phyloP scores from a whole-genome alignment of 2,113 vertebrate genomes.

The Halichoeres trimaculatus region DNA sequence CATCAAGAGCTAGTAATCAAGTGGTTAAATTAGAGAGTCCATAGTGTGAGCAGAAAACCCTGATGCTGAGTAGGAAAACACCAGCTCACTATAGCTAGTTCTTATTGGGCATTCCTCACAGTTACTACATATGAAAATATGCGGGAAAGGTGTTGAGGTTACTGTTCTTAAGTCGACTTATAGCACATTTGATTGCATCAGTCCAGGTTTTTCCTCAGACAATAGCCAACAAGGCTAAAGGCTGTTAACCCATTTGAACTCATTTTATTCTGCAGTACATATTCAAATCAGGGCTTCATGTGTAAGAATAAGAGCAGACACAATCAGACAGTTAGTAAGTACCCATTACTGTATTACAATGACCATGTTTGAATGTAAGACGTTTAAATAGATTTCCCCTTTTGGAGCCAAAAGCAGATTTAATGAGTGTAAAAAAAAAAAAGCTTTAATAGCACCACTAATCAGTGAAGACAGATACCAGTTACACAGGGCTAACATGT shows the following conservation, averaged over 20 bases:
- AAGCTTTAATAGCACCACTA: constrained; percentile 7
- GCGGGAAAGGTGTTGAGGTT: constrained; percentile 25
- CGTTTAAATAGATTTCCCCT: constrained; percentile 8
- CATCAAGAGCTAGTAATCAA: no score
- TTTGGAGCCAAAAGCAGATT: constrained; percentile 28
- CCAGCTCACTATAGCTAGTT: no score
- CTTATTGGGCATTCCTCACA: neutral
- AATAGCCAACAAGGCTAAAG: constrained; percentile 4
- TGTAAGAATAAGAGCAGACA: constrained; percentile 4
- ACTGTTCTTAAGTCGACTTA: constrained; percentile 43
- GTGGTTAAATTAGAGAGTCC: no score
- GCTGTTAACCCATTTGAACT: constrained; percentile 49
- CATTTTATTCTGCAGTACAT: constrained; percentile 7
- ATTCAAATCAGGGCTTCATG: constrained; percentile 16
- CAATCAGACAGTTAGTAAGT: constrained; percentile 1
- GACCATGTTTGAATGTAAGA: neutral
- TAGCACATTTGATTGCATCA: constrained; percentile 36
- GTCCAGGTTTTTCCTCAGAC: constrained; percentile 17
- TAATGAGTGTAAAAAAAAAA: constrained; percentile 8
- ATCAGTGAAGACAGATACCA: constrained; percentile 47
- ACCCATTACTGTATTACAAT: neutral
- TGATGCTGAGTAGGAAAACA: no score
- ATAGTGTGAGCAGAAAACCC: no score
- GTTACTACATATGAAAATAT: constrained; percentile 1
- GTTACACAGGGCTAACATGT: constrained; percentile 14